Percentiles rank a stretch among this genome's conserved stretches.
Conservation (phyloP, 2,113 vertebrate genomes). For the Engraulis encrasicolus region DNA sequence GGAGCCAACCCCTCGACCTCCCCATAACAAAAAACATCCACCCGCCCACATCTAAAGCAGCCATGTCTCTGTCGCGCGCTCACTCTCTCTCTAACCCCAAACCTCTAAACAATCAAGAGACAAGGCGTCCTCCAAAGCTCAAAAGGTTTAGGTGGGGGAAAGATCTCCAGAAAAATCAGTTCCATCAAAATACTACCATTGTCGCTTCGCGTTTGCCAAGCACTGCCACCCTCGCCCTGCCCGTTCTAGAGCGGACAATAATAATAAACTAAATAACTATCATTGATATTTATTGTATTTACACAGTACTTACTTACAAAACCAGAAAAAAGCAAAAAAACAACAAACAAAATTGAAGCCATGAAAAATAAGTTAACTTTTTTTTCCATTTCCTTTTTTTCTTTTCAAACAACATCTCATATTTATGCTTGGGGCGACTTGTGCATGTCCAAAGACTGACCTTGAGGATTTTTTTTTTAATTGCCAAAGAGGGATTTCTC, state of each 20-base stretch:
- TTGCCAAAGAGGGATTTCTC: constrained; percentile 30
- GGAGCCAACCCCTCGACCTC: background rate
- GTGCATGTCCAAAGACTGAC: constrained; percentile 50
- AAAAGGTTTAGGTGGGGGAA: background rate
- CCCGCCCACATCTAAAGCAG: background rate
- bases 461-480: constrained; percentile 41
- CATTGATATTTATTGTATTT: constrained; percentile 54
- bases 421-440: constrained; percentile 49
- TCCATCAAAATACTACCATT: constrained; percentile 44
- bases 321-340: constrained; percentile 52
- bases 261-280: constrained; percentile 48
- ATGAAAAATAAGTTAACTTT: constrained; percentile 73
- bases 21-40: background rate
- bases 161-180: background rate
- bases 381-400: constrained; percentile 46
- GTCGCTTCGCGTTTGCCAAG: constrained; percentile 40
- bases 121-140: background rate
- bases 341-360: constrained; percentile 46
- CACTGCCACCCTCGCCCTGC: constrained; percentile 46
- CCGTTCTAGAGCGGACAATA: constrained; percentile 43
- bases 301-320: constrained; percentile 70
- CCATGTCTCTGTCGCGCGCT: background rate
- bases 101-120: constrained; percentile 37
- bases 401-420: constrained; percentile 57
- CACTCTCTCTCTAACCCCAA: too few relatives aligned